Evolutionary conservation across 2,888 invertebrate species (phyloP).

Genomic region (Eurytoma adleriae): DNA sequence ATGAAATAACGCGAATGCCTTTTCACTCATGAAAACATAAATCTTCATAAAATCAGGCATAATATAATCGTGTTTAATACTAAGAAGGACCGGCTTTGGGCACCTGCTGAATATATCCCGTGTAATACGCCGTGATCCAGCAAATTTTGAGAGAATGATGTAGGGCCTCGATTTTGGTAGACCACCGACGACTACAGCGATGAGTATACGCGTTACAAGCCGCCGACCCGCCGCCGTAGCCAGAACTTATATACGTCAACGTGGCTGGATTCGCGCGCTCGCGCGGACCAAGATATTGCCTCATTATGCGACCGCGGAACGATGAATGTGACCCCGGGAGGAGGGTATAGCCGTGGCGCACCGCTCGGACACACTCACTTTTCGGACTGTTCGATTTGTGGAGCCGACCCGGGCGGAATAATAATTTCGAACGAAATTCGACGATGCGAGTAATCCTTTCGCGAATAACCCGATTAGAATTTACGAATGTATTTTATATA

Average conservation of each 20-base stretch:
- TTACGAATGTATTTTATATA: too few species aligned
- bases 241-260: background rate
- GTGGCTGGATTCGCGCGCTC: constrained; percentile 17
- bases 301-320: constrained; percentile 30
- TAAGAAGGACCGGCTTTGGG: background rate
- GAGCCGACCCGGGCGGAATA: background rate
- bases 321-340: constrained; percentile 12
- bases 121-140: constrained; percentile 31
- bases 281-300: constrained; percentile 46
- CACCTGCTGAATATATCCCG: background rate
- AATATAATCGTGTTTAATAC: too few species aligned
- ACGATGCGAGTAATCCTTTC: too few species aligned
- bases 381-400: constrained; percentile 31
- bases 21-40: too few species aligned
- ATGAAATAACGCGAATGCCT: too few species aligned
- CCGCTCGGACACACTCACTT: constrained; percentile 5
- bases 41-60: too few species aligned
- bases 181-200: constrained; percentile 24
- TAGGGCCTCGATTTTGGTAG: constrained; percentile 35
- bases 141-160: constrained; percentile 29
- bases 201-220: background rate
- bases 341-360: background rate
- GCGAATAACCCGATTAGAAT: too few species aligned
- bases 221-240: background rate
- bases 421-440: background rate